A percentile compares a stretch with the other conserved stretches of the same genome.
These are phyloP conservation scores for Fistularia tabacaria DNA, from an alignment of 2,797 vertebrate species.

Conservation along the genomic window DNA sequence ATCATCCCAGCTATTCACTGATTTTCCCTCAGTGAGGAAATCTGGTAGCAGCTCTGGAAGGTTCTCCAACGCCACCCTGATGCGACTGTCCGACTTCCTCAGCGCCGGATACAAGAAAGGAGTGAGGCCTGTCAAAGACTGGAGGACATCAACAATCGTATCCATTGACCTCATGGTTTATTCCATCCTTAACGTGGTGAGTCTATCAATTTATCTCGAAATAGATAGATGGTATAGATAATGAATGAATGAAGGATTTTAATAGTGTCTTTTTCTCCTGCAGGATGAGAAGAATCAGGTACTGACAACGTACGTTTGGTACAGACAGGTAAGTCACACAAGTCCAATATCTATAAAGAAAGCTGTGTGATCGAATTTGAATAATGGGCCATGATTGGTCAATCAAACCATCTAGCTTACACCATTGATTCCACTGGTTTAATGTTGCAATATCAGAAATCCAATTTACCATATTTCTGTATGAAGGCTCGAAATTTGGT, in stretches of 20 bases:
- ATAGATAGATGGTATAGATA: background rate
- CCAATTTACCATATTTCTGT: background rate
- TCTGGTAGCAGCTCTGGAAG: constrained; percentile 25
- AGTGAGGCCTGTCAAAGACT: constrained; percentile 88
- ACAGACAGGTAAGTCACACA: constrained; percentile 82
- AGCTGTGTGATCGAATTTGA: too few species aligned
- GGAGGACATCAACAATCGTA: constrained; percentile 85
- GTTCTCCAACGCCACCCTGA: constrained; percentile 76
- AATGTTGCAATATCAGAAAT: too few species aligned
- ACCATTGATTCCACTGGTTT: too few species aligned
- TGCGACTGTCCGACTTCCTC: constrained; percentile 78
- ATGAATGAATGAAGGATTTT: rapidly evolving
- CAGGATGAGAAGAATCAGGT: constrained; percentile 99
- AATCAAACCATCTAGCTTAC: too few species aligned
- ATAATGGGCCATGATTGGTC: too few species aligned
- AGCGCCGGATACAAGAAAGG: constrained; percentile 85
- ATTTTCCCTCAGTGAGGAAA: constrained; percentile 62
- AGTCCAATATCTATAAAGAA: too few species aligned
- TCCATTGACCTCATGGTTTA: constrained; percentile 93
- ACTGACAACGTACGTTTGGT: constrained; percentile 96
- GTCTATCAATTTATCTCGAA: constrained; percentile 28
- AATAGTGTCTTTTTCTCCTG: background rate
- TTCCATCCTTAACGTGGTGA: constrained; percentile 92
- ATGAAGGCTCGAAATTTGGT: background rate
- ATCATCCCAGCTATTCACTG: too few species aligned